These are phyloP conservation scores for Cardiocondyla obscurior DNA, from an alignment of 1,140 invertebrate genomes.

Conservation along the genomic window DNA sequence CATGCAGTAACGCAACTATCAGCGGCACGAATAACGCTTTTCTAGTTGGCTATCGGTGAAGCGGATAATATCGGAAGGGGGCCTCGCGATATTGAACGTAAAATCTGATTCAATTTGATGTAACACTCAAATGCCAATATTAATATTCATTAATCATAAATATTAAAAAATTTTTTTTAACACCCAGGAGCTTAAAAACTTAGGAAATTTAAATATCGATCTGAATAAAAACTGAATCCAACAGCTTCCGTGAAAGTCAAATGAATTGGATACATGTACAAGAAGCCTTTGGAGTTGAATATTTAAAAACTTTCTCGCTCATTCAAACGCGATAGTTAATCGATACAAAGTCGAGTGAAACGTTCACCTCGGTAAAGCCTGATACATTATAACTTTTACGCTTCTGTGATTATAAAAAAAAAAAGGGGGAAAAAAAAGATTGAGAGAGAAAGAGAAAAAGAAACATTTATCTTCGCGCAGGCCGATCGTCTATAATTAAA, in stretches of 20 bases:
- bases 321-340: neutral
- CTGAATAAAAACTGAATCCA: neutral
- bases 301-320: neutral
- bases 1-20: constrained; percentile 22
- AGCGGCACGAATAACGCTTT: constrained; percentile 32
- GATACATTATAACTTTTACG: neutral
- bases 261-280: neutral
- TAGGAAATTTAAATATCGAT: neutral
- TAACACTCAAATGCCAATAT: constrained; percentile 15
- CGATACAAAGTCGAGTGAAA: neutral
- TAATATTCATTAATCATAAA: neutral
- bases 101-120: constrained; percentile 4
- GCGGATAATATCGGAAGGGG: constrained; percentile 43
- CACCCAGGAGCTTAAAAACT: neutral
- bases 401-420: constrained; percentile 14
- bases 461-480: constrained; percentile 3
- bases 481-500: constrained; percentile 43
- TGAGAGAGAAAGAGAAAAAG: no score
- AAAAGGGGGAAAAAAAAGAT: no score
- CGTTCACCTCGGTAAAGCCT: neutral
- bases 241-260: neutral
- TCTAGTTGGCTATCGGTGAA: constrained; percentile 42
- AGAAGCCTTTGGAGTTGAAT: neutral
- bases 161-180: neutral
- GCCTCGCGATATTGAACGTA: constrained; percentile 21